phyloP scores from a whole-genome alignment of 2,888 invertebrate species.

The Aporophyla nigra region DNA sequence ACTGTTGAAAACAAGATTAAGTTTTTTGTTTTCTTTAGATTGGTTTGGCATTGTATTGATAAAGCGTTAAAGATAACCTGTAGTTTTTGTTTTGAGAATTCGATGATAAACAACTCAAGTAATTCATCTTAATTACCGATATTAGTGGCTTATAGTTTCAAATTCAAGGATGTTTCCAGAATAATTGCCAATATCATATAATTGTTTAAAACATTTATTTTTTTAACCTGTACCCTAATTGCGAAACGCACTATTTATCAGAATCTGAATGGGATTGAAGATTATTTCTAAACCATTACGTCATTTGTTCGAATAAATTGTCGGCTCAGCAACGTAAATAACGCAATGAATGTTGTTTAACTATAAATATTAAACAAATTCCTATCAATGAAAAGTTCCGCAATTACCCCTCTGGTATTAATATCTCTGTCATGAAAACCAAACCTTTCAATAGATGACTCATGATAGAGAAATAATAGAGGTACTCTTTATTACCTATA shows the following conservation, averaged over 20 bases:
- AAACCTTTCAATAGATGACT: not conserved
- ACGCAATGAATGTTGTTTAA: too few relatives aligned
- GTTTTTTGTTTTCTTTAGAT: not conserved
- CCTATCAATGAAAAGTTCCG: too few relatives aligned
- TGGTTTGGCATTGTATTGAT: conserved; percentile 6
- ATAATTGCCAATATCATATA: not conserved
- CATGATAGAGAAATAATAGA: not conserved
- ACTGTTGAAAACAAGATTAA: not conserved
- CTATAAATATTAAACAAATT: too few relatives aligned
- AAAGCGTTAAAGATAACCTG: not conserved
- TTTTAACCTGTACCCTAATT: not conserved
- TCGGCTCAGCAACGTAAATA: too few relatives aligned
- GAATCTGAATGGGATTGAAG: too few relatives aligned
- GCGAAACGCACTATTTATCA: too few relatives aligned
- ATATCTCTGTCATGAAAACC: not conserved
- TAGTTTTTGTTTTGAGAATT: conserved; percentile 2
- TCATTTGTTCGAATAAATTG: too few relatives aligned
- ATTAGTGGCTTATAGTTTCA: not conserved
- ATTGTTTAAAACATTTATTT: not conserved
- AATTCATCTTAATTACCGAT: not conserved
- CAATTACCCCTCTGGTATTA: too few relatives aligned
- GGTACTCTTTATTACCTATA: too few relatives aligned
- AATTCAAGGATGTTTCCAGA: not conserved
- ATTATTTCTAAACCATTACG: too few relatives aligned
- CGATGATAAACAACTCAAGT: not conserved